Evolutionary conservation across 2,797 vertebrate genomes (phyloP), one percentile per base, ranked within the genome.

Genomic region (Rhadinocentrus ornatus): DNA sequence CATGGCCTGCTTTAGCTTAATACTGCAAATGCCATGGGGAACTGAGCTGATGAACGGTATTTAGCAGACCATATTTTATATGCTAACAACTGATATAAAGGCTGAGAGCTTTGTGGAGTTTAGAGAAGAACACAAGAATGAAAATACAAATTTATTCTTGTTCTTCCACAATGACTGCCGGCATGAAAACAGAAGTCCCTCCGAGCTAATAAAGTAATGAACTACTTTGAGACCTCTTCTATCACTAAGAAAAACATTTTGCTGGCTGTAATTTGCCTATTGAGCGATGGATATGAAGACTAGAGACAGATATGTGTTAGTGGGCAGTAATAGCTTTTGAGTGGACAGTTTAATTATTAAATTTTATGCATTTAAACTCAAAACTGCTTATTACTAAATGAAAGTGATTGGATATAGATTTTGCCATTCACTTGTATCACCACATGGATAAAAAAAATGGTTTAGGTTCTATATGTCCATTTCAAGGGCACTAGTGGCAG

Each of bases 401-500:
- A 62, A 78, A 69, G 54, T 18, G 60, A 72, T 80, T 65, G 39
- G 35, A 48, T 54, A 54, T 66, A 22, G 72, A 68, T 69, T 85
- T 72, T 29, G 46, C 58, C 22, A 26, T 60, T 35, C 64, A 71
- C 76, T 75, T 70, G 5, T 52, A 20, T 63, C 26, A 24, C 32
- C 31, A 48, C 48, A n/a, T 32, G 22, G 61, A 56, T 52, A 34
- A 34, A 72, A 69, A 31, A 20, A 27, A 46, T 35, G 35, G 70
- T 55, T 57, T 13, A 15, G 62, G 69, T 50, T 48, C 56, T 61
- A 15, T 24, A 63, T 66, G 81, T 78, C 65, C 76, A 81, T 83
- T 80, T 89, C 85, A 91, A 89, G 75, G 88, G 77, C 80, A 76
- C 86, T 72, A 29, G 44, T 68, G 73, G 60, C 80, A 90, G 80